phyloP scores from a whole-genome alignment of 2,797 vertebrate species.

The Sylvilagus floridanus region DNA sequence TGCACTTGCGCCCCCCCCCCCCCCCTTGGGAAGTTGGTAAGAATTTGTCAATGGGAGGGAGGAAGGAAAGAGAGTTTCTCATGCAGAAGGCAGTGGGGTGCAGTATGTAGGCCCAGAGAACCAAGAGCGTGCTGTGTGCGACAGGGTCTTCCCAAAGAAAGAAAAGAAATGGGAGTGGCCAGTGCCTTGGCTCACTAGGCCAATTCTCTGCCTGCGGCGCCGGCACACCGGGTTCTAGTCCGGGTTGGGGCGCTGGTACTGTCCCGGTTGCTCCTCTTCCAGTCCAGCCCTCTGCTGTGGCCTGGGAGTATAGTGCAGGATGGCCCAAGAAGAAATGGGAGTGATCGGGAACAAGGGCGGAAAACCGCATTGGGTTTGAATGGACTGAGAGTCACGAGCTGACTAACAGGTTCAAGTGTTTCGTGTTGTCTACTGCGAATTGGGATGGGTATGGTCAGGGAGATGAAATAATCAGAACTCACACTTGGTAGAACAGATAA shows the following conservation, averaged over 20 bases:
- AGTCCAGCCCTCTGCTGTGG: too few species aligned
- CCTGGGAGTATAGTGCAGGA: too few species aligned
- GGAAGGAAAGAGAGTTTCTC: background rate
- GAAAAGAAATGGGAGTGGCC: background rate
- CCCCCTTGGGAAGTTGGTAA: background rate
- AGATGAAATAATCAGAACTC: background rate
- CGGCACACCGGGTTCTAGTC: too few species aligned
- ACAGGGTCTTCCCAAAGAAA: background rate
- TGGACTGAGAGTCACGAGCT: too few species aligned
- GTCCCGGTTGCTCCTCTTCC: too few species aligned
- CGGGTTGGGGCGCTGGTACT: too few species aligned
- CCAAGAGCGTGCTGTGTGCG: background rate
- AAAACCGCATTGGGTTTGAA: background rate
- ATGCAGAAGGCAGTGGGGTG: background rate
- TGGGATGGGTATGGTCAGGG: background rate
- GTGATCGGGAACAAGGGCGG: background rate
- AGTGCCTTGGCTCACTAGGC: too few species aligned
- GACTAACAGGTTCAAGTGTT: background rate
- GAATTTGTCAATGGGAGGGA: background rate
- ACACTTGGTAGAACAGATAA: background rate
- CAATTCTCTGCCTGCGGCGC: too few species aligned
- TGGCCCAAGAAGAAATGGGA: background rate
- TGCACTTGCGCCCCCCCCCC: background rate
- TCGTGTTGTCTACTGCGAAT: background rate
- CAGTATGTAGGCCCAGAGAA: accelerated